These are phyloP conservation scores for Dasyornis broadbenti DNA, from an alignment of 2,113 vertebrate species.

Conservation along the genomic window DNA sequence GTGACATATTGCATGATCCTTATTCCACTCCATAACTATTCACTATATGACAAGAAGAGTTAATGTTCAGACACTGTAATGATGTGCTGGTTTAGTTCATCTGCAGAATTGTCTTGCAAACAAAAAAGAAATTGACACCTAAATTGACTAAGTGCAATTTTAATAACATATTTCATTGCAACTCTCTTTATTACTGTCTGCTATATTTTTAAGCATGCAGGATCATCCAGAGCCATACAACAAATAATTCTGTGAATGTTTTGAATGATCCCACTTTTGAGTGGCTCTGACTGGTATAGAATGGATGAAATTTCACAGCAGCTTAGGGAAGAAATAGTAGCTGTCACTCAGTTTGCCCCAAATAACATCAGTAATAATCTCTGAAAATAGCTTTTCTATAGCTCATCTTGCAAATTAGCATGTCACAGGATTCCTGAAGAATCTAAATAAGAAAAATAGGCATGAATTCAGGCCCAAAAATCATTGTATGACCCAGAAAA, in stretches of 20 bases:
- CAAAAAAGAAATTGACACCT: background rate
- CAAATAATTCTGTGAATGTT: background rate
- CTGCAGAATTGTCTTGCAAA: background rate
- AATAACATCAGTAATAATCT: conserved; percentile 41
- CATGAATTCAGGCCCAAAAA: background rate
- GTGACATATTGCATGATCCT: background rate
- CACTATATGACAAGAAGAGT: background rate
- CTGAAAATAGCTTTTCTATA: conserved; percentile 39
- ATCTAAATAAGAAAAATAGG: background rate
- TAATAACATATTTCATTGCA: background rate
- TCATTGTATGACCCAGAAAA: background rate
- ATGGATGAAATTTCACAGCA: conserved; percentile 28
- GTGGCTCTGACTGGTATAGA: background rate
- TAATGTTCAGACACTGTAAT: background rate
- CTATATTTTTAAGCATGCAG: background rate
- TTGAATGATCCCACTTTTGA: background rate
- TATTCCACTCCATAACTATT: background rate
- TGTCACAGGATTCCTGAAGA: background rate
- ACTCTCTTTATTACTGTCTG: background rate
- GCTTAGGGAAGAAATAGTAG: conserved; percentile 14
- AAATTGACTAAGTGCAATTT: background rate
- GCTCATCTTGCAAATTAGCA: conserved; percentile 5
- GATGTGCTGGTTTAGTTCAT: background rate
- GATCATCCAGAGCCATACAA: background rate
- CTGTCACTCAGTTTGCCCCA: conserved; percentile 52